A percentile compares a stretch with the other conserved stretches of the same genome.
Evolutionary conservation across 2,113 vertebrate species (phyloP).

Genomic region (Rhinoptilus africanus): DNA sequence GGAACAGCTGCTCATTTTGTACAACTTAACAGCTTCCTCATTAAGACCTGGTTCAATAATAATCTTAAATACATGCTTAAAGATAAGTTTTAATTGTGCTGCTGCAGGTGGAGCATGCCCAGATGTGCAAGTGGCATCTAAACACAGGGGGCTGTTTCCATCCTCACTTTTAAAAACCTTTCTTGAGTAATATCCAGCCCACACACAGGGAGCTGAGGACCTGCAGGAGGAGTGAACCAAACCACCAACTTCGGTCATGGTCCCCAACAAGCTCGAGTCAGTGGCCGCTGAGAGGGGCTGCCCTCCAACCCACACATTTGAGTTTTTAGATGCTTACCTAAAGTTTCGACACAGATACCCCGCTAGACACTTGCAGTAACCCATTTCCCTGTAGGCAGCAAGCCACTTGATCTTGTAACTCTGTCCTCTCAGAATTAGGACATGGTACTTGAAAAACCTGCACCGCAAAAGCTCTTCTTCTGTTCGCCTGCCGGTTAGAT

Average conservation of each 20-base stretch:
- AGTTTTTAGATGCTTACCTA: not conserved
- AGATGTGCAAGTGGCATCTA: not conserved
- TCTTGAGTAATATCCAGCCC: not conserved
- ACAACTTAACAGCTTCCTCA: not conserved
- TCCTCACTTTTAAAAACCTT: not conserved
- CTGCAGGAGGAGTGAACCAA: not conserved
- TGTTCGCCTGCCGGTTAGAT: not conserved
- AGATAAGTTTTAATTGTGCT: not conserved
- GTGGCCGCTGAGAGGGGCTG: not conserved
- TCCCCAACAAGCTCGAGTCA: not conserved
- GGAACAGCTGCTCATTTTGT: not conserved
- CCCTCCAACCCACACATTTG: not conserved
- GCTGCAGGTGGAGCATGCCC: not conserved
- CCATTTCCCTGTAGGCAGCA: not conserved
- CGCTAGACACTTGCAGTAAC: not conserved
- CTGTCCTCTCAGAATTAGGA: not conserved
- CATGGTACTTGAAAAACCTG: not conserved
- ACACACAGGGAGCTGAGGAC: not conserved
- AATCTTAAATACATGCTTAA: fast-evolving
- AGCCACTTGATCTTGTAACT: not conserved
- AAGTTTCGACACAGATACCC: not conserved
- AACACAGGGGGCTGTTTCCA: not conserved
- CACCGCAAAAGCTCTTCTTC: not conserved
- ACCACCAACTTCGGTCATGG: not conserved
- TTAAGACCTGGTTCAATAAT: not conserved